Evolutionary conservation across 2,113 vertebrate genomes (phyloP).

Genomic region (Ovis canadensis): DNA sequence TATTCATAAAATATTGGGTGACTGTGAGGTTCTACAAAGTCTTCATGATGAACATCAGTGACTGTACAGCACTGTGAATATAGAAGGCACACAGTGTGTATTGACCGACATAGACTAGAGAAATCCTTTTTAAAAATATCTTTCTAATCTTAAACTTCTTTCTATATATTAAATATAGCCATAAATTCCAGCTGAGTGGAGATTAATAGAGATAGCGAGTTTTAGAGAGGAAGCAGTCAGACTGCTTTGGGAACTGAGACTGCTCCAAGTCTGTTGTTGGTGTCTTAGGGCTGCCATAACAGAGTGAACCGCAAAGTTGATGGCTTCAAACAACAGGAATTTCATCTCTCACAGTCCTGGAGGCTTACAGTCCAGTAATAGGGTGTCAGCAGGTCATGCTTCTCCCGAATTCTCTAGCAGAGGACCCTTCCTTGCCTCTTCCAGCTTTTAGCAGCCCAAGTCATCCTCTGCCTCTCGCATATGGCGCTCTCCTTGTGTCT

Average conservation of each 20-base stretch:
- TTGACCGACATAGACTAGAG: neutral
- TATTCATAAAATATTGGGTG: neutral
- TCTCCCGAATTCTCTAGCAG: neutral
- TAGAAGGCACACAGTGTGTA: neutral
- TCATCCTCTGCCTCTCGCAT: neutral
- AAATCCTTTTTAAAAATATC: neutral
- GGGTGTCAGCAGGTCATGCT: neutral
- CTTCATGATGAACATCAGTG: neutral
- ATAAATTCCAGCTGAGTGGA: slow-evolving; percentile 4
- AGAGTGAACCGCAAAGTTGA: neutral
- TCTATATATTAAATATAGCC: neutral
- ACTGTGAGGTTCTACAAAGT: neutral
- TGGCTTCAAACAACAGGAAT: neutral
- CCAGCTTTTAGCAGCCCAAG: neutral
- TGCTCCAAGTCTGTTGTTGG: neutral
- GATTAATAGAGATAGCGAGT: neutral
- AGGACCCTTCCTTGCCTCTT: neutral
- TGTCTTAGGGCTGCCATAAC: neutral
- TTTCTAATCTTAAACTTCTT: neutral
- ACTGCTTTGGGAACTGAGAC: neutral
- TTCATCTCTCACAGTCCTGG: neutral
- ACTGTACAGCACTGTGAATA: neutral
- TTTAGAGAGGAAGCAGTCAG: neutral
- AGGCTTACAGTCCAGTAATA: neutral
- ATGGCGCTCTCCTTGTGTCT: neutral